These are phyloP conservation scores for Neolamprologus tretocephalus DNA, from an alignment of 2,113 vertebrate genomes.

Conservation along the genomic window DNA sequence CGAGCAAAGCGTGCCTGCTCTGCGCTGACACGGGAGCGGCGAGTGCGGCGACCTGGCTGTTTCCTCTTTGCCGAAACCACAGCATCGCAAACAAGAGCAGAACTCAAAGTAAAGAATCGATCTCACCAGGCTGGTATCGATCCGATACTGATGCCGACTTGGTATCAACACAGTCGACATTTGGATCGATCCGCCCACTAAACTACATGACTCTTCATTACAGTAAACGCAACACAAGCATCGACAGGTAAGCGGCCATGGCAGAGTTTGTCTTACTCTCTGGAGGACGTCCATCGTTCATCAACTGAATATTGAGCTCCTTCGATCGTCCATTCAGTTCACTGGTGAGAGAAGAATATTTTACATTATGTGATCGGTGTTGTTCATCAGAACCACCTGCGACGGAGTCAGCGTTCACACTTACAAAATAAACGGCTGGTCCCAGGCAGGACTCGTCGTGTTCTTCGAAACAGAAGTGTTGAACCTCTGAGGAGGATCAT, in stretches of 20 bases:
- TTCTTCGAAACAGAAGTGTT: conserved; percentile 70
- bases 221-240: not conserved
- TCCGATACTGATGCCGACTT: not conserved
- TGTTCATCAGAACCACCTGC: not conserved
- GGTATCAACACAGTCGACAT: not conserved
- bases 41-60: not conserved
- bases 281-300: conserved; percentile 66
- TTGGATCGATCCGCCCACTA: not conserved
- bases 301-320: conserved; percentile 79
- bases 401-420: conserved; percentile 19
- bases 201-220: not conserved
- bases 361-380: not conserved
- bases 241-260: accelerated
- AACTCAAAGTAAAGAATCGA: not conserved
- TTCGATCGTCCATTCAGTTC: conserved; percentile 92
- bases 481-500: conserved; percentile 86
- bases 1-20: not conserved
- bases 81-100: accelerated
- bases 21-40: not conserved
- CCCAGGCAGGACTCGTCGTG: conserved; percentile 76
- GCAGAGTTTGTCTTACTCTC: conserved; percentile 70
- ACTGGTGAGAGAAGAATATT: conserved; percentile 59
- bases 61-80: accelerated
- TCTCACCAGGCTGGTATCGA: not conserved
- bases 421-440: conserved; percentile 92